phyloP scores from a whole-genome alignment of 2,797 vertebrate species.

The Choloepus didactylus region DNA sequence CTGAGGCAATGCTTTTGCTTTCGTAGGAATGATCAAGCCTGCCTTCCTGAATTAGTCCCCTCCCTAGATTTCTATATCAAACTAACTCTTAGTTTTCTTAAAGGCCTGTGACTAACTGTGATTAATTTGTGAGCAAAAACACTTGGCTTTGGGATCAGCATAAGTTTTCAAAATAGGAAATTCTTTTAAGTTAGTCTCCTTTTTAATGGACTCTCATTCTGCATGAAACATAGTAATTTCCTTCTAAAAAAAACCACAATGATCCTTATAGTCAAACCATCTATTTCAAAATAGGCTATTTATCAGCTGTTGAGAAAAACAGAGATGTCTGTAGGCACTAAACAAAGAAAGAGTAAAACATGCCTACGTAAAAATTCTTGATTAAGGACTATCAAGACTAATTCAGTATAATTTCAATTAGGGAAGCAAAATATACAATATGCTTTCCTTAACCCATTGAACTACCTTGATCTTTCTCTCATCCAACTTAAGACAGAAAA shows the following conservation, averaged over 20 bases:
- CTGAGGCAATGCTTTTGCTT: conserved; percentile 64
- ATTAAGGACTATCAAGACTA: conserved; percentile 7
- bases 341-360: conserved; percentile 23
- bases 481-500: background rate
- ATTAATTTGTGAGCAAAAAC: conserved; percentile 63
- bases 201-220: conserved; percentile 54
- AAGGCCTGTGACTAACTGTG: conserved; percentile 38
- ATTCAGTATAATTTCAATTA: conserved; percentile 12
- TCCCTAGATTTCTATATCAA: background rate
- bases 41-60: conserved; percentile 19
- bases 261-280: conserved; percentile 45
- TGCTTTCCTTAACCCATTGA: background rate
- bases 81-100: background rate
- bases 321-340: conserved; percentile 1
- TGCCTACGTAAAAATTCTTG: background rate
- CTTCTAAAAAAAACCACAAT: background rate
- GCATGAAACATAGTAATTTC: conserved; percentile 19
- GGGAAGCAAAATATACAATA: background rate
- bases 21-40: conserved; percentile 36
- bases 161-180: conserved; percentile 57
- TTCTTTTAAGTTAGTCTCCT: conserved; percentile 42
- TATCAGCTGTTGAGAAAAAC: conserved; percentile 28
- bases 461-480: conserved; percentile 36
- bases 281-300: conserved; percentile 53
- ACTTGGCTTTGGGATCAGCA: conserved; percentile 7